phyloP scores from a whole-genome alignment of 2,888 invertebrate genomes.

The Drosophila emarginata region DNA sequence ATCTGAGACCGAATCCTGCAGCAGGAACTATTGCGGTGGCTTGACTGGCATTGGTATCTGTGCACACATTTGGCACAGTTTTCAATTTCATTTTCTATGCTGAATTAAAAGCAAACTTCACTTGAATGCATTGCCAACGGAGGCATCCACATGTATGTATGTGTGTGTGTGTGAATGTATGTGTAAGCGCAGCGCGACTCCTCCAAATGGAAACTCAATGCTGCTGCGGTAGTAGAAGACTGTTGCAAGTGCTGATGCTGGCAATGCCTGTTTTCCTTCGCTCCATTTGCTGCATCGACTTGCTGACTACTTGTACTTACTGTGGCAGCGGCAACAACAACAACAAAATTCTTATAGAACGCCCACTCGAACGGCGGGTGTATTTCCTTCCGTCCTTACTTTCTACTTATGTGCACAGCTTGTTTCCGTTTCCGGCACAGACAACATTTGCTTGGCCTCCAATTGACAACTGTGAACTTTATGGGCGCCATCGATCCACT shows the following conservation, averaged over 20 bases:
- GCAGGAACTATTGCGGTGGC: conserved; percentile 28
- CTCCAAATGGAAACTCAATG: conserved; percentile 15
- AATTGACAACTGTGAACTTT: conserved; percentile 24
- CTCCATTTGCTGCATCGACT: conserved; percentile 47
- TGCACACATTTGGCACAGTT: conserved; percentile 57
- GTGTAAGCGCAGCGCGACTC: not conserved
- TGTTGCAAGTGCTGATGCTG: conserved; percentile 14
- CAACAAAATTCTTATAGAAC: conserved; percentile 42
- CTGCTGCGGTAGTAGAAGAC: conserved; percentile 14
- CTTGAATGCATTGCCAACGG: conserved; percentile 29
- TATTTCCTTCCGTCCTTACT: conserved; percentile 57
- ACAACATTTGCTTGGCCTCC: conserved; percentile 60
- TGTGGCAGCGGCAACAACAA: conserved; percentile 21
- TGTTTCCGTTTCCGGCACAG: conserved; percentile 68
- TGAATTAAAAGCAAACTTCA: conserved; percentile 58
- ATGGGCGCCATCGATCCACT: conserved; percentile 45
- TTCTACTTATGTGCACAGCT: conserved; percentile 64
- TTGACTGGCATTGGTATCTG: conserved; percentile 26
- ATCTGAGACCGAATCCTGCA: not conserved
- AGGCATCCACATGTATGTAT: not conserved
- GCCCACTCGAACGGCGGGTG: conserved; percentile 45
- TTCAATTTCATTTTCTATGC: conserved; percentile 60
- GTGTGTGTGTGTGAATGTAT: not conserved
- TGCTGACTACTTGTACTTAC: conserved; percentile 32
- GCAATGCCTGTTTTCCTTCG: conserved; percentile 29